These are phyloP conservation scores for Ostrea denselamellosa DNA, from an alignment of 1,140 invertebrate genomes.

Conservation along the genomic window DNA sequence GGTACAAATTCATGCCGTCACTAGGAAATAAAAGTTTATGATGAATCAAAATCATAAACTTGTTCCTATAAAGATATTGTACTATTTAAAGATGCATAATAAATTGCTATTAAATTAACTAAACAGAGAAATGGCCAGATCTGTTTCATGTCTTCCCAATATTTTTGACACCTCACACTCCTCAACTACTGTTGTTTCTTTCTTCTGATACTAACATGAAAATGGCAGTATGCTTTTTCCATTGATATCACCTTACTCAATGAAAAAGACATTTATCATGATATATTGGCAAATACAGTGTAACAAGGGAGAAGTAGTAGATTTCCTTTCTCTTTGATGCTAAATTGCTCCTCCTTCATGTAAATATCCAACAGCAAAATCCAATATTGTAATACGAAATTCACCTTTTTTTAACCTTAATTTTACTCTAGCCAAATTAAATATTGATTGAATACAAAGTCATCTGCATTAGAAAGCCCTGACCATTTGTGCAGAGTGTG, in stretches of 20 bases:
- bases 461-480: conserved; percentile 31
- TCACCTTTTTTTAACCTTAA: not conserved
- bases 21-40: conserved; percentile 5
- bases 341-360: not conserved
- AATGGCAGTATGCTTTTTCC: not conserved
- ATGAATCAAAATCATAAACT: conserved; percentile 31
- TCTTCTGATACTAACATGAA: not conserved
- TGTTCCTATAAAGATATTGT: not conserved
- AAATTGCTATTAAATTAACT: conserved; percentile 9
- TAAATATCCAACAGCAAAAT: conserved; percentile 24
- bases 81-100: not conserved
- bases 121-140: not conserved
- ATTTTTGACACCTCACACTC: not conserved
- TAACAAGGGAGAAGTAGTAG: not conserved
- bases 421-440: conserved; percentile 10
- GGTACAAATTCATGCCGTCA: not conserved
- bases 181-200: not conserved
- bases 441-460: conserved; percentile 23
- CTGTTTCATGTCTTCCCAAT: conserved; percentile 4
- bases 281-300: not conserved
- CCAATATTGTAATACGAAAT: conserved; percentile 15
- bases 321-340: conserved; percentile 5
- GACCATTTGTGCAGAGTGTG: conserved; percentile 8
- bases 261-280: not conserved
- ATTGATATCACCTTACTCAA: not conserved